Percentiles rank a stretch among this genome's conserved stretches.
Conservation (phyloP, 2,888 invertebrate genomes). For the Lissonota sp. region DNA sequence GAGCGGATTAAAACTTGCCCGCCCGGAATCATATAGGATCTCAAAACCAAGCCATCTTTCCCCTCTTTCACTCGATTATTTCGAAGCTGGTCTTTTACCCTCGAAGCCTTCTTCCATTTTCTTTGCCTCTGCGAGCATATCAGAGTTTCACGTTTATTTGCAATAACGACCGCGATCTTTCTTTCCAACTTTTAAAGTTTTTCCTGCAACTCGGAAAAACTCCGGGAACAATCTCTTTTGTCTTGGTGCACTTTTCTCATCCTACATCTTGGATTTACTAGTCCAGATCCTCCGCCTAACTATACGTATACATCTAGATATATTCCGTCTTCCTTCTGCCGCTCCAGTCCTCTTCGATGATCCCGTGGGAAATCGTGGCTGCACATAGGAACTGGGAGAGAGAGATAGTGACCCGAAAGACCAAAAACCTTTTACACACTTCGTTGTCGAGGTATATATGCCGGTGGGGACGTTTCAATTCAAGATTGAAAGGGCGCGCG, state of each 20-base stretch:
- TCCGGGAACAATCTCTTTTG: conserved; percentile 43
- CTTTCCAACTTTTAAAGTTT: conserved; percentile 56
- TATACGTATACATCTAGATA: conserved; percentile 2
- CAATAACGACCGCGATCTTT: conserved; percentile 42
- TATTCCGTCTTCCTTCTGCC: conserved; percentile 18
- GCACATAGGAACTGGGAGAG: conserved; percentile 10
- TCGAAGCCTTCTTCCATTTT: conserved; percentile 29
- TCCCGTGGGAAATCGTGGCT: conserved; percentile 64
- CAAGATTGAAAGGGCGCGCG: conserved; percentile 28
- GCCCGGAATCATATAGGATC: conserved; percentile 21
- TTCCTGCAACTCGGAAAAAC: conserved; percentile 31
- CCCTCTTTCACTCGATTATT: conserved; percentile 49
- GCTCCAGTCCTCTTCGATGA: conserved; percentile 48
- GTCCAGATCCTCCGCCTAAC: conserved; percentile 20
- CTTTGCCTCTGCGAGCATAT: conserved; percentile 15
- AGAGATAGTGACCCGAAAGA: neutral
- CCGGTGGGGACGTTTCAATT: conserved; percentile 15
- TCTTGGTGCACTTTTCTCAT: conserved; percentile 21
- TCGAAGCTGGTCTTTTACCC: conserved; percentile 24
- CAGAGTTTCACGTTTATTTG: conserved; percentile 32
- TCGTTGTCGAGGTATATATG: conserved; percentile 34
- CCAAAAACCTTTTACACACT: conserved; percentile 57
- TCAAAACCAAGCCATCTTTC: conserved; percentile 15
- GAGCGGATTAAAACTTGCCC: conserved; percentile 57
- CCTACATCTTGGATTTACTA: conserved; percentile 31